A percentile compares a stretch with the other conserved stretches of the same genome.
Conservation (phyloP, 2,113 vertebrate genomes). For the Nansenia antarctica region DNA sequence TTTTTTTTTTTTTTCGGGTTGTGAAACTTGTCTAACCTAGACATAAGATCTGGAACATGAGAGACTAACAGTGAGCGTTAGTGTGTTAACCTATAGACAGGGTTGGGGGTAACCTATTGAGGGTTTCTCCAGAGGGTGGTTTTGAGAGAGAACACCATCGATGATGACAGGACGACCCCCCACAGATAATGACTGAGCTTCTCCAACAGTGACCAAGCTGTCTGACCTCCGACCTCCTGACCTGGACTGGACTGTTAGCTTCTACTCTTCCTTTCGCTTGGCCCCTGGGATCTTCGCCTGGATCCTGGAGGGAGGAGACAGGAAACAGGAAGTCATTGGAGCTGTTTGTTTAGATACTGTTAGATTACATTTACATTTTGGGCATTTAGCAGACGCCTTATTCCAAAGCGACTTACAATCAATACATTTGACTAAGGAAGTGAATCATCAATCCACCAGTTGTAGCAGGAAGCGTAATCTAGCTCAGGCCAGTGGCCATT, state of each 20-base stretch:
- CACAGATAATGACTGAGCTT: constrained; percentile 71
- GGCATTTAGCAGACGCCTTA: too few relatives aligned
- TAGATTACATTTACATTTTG: too few relatives aligned
- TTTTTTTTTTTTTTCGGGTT: constrained; percentile 74
- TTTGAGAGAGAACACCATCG: constrained; percentile 79
- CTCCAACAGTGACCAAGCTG: constrained; percentile 66
- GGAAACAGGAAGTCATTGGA: constrained; percentile 8
- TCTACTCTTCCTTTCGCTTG: constrained; percentile 95
- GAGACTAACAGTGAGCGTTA: constrained; percentile 39
- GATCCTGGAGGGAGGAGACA: constrained; percentile 77
- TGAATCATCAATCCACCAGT: too few relatives aligned
- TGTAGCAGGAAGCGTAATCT: too few relatives aligned
- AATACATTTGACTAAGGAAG: too few relatives aligned
- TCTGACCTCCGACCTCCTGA: constrained; percentile 42
- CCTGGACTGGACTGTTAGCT: constrained; percentile 54
- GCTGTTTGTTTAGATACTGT: too few relatives aligned
- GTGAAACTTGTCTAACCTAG: constrained; percentile 83
- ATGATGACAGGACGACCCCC: constrained; percentile 80
- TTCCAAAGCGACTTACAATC: too few relatives aligned
- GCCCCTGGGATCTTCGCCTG: constrained; percentile 98
- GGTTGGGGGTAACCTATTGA: constrained; percentile 52
- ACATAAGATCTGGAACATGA: constrained; percentile 53
- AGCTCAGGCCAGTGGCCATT: too few relatives aligned
- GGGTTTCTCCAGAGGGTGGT: constrained; percentile 72
- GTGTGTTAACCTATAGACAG: constrained; percentile 68